Conservation (phyloP, 2,797 vertebrate genomes). For the Schizopygopsis malacanthus region DNA sequence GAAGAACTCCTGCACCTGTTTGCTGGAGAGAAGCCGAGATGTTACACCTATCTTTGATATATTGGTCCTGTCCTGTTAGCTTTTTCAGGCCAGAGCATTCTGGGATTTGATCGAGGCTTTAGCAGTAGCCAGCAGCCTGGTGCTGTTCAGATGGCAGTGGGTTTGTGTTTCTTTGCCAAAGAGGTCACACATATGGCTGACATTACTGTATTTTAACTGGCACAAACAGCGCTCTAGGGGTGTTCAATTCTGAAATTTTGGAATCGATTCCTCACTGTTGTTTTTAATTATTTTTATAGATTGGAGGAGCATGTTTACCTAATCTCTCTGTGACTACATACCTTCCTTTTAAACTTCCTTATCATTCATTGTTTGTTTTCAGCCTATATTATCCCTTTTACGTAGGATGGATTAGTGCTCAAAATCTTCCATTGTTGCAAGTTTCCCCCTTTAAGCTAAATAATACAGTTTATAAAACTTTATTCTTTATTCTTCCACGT, state of each 20-base stretch:
- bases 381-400: not conserved
- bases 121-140: slow-evolving; percentile 22
- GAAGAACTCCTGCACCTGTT: slow-evolving; percentile 55
- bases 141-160: slow-evolving; percentile 19
- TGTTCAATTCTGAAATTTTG: not conserved
- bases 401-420: not conserved
- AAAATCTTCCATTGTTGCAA: not conserved
- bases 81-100: slow-evolving; percentile 37
- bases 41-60: slow-evolving; percentile 40
- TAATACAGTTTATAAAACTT: no score
- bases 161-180: slow-evolving; percentile 43
- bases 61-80: slow-evolving; percentile 30
- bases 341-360: not conserved
- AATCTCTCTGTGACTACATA: not conserved
- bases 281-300: not conserved
- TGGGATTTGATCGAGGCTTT: slow-evolving; percentile 29
- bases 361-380: not conserved
- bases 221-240: not conserved
- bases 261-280: not conserved
- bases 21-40: slow-evolving; percentile 20
- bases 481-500: no score
- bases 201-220: slow-evolving; percentile 53
- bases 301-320: not conserved
- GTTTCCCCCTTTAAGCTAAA: not conserved
- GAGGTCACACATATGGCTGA: slow-evolving; percentile 53